phyloP scores from a whole-genome alignment of 2,797 vertebrate species.

The Sebastes iracundus region DNA sequence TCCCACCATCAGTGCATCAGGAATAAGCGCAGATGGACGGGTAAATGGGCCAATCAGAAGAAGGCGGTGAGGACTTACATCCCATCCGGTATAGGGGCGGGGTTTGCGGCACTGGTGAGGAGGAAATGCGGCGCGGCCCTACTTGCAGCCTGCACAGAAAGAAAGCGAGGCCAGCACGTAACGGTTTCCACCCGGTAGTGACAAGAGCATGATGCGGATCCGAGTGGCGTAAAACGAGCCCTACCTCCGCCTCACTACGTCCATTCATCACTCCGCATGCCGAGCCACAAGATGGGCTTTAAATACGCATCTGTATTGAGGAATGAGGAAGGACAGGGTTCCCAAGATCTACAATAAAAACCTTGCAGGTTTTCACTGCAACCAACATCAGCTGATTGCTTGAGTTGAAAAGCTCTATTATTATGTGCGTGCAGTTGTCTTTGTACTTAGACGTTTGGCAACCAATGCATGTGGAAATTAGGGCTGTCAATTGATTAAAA shows the following conservation, averaged over 20 bases:
- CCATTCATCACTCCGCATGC: neutral
- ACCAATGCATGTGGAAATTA: too few relatives aligned
- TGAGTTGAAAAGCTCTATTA: neutral
- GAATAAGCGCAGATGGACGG: constrained; percentile 58
- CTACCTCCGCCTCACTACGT: neutral
- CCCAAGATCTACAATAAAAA: neutral
- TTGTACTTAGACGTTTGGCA: neutral
- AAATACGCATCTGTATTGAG: neutral
- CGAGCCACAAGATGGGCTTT: neutral
- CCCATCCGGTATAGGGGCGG: constrained; percentile 59
- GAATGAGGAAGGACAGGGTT: neutral
- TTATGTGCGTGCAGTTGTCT: too few relatives aligned
- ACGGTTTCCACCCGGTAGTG: constrained; percentile 47
- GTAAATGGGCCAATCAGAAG: constrained; percentile 58
- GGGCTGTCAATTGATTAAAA: too few relatives aligned
- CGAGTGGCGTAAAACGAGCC: constrained; percentile 20
- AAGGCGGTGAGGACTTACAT: neutral
- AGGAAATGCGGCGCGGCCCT: constrained; percentile 77
- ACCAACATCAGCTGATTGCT: neutral
- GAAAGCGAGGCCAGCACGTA: neutral
- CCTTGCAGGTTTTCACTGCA: neutral
- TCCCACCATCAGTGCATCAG: constrained; percentile 63
- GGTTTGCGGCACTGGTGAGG: constrained; percentile 49
- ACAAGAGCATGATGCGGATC: constrained; percentile 41
- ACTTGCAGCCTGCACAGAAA: neutral